These are phyloP conservation scores for Diceros bicornis DNA, from an alignment of 2,797 vertebrate genomes.

Conservation along the genomic window DNA sequence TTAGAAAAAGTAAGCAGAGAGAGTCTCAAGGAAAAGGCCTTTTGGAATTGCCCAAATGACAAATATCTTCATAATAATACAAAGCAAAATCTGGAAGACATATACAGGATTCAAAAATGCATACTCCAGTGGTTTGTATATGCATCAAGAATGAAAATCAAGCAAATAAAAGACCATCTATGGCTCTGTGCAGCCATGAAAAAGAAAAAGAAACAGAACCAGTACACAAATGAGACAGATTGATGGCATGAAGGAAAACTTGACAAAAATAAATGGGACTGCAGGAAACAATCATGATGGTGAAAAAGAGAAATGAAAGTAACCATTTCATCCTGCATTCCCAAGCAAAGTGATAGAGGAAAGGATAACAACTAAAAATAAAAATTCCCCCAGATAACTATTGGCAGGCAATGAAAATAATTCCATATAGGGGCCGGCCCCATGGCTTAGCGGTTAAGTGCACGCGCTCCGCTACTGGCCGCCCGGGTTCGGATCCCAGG, in stretches of 20 bases:
- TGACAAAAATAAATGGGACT: constrained; percentile 72
- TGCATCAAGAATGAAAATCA: constrained; percentile 65
- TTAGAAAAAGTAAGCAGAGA: constrained; percentile 38
- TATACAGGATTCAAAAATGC: background rate
- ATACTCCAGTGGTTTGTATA: constrained; percentile 4
- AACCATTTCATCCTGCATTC: background rate
- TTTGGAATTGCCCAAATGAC: constrained; percentile 34
- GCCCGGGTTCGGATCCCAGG: no score
- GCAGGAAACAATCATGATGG: constrained; percentile 52
- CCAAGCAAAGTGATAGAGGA: background rate
- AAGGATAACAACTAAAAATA: background rate
- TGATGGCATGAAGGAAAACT: constrained; percentile 62
- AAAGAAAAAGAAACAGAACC: constrained; percentile 14
- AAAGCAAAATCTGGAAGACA: constrained; percentile 42
- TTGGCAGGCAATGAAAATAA: background rate
- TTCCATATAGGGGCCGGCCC: no score
- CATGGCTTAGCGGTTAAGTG: no score
- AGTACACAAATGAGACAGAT: constrained; percentile 63
- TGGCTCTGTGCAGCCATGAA: background rate
- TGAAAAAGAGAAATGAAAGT: constrained; percentile 50
- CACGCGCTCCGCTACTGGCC: no score
- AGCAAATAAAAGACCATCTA: constrained; percentile 50
- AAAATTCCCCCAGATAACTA: background rate
- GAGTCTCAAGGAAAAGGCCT: constrained; percentile 1
- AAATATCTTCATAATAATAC: constrained; percentile 49